Base-by-base conservation (phyloP, 2,888 invertebrate species). In the Idaea aversata region DNA sequence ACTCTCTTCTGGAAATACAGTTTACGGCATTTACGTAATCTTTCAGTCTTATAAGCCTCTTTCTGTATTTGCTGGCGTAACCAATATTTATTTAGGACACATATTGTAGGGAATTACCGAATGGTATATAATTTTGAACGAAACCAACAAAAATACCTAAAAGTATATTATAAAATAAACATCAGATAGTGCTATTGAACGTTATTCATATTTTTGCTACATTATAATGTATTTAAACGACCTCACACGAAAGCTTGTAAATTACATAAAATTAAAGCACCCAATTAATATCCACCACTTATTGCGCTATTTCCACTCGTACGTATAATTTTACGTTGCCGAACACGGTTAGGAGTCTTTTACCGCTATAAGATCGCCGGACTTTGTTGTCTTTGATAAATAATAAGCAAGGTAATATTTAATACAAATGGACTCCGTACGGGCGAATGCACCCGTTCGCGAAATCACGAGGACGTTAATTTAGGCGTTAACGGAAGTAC, bases 21-120 rank as follows among this genome's bases (percentile, higher is more conserved):
- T 87, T 91, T 86, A 85, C 83, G 87, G 87, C 85, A 85, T 81
- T 88, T 91, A 90, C 90, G 88, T 91, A 88, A 83, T 88, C 83
- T 88, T 83, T 91, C 91, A 92, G 91, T 92, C 91, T 92, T 92
- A 89, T 91, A 84, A 84, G 87, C 88, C 86, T 88, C 85, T 84
- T 85, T 81, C 85, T 84, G 86, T 81, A 80, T 77, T 76, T 81
- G 85, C 83, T 86, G 88, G 84, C 81, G 79, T 82, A 76, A 78
- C 78, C 76, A 75, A 77, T 80, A 77, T 78, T 76, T 77, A 74
- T 64, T 71, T 74, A 66, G 13, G 47, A 36, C 16, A 62, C 13
- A 59, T 34, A 64, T 64, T 61, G 47, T 63, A 13, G 25, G 38
- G 62, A 63, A 13, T 15, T 61, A 34, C 38, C 34, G 25, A 59